These are phyloP conservation scores for Phalangium opilio DNA, from an alignment of 2,888 invertebrate genomes.

Conservation along the genomic window DNA sequence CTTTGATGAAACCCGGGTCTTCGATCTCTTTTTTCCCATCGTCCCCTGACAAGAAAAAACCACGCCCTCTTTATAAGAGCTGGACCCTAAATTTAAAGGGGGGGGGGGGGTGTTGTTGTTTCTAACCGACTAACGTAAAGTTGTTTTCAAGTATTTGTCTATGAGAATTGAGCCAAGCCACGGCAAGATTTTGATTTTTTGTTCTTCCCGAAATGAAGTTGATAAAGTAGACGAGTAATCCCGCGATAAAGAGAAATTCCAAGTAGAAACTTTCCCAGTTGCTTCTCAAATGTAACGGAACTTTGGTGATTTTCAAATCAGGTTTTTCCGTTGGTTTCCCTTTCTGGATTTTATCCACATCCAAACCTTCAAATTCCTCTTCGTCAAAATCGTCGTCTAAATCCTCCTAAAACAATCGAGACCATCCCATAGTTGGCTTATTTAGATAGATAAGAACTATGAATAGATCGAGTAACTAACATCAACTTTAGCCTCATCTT, in stretches of 20 bases:
- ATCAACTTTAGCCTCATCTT: conserved; percentile 46
- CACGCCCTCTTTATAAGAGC: too few species aligned
- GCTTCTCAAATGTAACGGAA: conserved; percentile 58
- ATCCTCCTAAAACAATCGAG: conserved; percentile 55
- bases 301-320: conserved; percentile 34
- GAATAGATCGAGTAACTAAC: conserved; percentile 33
- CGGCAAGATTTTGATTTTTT: conserved; percentile 76
- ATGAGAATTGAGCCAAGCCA: conserved; percentile 71
- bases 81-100: too few species aligned
- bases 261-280: conserved; percentile 96
- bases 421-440: too few species aligned
- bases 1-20: conserved; percentile 60
- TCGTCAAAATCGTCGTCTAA: conserved; percentile 88
- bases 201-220: conserved; percentile 78
- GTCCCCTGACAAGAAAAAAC: too few species aligned
- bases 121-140: conserved; percentile 75
- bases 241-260: conserved; percentile 76
- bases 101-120: too few species aligned
- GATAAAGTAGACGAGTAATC: conserved; percentile 73
- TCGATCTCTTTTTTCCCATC: conserved; percentile 53
- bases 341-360: conserved; percentile 41
- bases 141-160: conserved; percentile 71
- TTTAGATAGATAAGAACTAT: too few species aligned
- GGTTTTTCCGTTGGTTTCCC: conserved; percentile 40
- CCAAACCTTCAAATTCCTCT: conserved; percentile 84